Conservation (phyloP, 1,140 invertebrate genomes). For the Elysia chlorotica region DNA sequence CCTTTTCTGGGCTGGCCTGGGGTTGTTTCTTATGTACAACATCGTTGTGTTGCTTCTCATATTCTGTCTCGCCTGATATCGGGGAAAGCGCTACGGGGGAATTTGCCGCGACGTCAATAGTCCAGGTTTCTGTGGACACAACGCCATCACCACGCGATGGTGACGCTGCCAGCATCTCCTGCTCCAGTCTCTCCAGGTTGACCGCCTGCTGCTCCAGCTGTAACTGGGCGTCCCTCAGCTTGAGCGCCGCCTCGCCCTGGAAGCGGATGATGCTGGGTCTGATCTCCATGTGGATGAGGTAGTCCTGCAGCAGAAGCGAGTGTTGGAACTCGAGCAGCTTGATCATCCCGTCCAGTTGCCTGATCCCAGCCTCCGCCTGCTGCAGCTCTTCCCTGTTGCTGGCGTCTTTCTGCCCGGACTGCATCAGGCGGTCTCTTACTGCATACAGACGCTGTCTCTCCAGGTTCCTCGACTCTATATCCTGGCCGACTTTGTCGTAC, state of each 20-base stretch:
- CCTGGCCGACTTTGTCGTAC: conserved; percentile 21
- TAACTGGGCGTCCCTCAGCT: conserved; percentile 17
- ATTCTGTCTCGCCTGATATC: too few relatives aligned
- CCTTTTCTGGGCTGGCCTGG: too few relatives aligned
- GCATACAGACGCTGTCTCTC: conserved; percentile 22
- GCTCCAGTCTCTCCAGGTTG: neutral
- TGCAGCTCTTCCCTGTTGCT: too few relatives aligned
- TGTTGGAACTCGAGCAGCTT: conserved; percentile 36
- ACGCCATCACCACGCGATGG: too few relatives aligned
- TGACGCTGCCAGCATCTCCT: too few relatives aligned
- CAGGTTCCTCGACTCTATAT: conserved; percentile 20
- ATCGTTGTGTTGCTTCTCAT: too few relatives aligned
- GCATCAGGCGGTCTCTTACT: conserved; percentile 18
- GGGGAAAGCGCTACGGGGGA: too few relatives aligned
- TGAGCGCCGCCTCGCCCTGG: conserved; percentile 26
- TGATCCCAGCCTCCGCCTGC: conserved; percentile 21
- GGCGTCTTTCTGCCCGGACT: conserved; percentile 17
- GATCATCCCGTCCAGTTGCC: conserved; percentile 23
- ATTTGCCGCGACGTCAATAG: too few relatives aligned
- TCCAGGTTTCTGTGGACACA: too few relatives aligned
- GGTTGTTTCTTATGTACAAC: too few relatives aligned
- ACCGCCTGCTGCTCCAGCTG: neutral
- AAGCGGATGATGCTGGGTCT: conserved; percentile 41
- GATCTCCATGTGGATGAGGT: conserved; percentile 35
- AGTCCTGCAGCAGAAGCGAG: conserved; percentile 31